Evolutionary conservation across 2,888 invertebrate species (phyloP).

Genomic region (Branchipolynoe longqiensis): DNA sequence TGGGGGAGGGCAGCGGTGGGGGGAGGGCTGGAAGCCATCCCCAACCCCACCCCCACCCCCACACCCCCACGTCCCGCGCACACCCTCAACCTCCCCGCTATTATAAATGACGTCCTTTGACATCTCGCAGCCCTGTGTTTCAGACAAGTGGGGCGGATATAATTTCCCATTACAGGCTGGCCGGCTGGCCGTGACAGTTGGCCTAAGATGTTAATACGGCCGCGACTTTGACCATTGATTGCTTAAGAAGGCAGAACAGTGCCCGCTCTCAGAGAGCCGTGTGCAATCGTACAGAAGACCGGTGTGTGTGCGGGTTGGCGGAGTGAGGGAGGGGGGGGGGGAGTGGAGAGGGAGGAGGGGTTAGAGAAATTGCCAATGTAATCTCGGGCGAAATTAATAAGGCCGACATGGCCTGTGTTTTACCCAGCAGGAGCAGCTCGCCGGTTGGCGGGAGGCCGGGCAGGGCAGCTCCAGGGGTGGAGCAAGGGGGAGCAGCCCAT

Average conservation of each 20-base stretch:
- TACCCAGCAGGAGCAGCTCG: conserved; percentile 49
- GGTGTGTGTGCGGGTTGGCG: too few species aligned
- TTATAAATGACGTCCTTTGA: conserved; percentile 56
- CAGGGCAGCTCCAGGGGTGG: background rate
- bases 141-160: conserved; percentile 52
- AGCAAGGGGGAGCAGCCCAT: too few species aligned
- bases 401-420: conserved; percentile 52
- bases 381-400: conserved; percentile 53
- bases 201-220: conserved; percentile 52
- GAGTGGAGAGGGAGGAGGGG: too few species aligned
- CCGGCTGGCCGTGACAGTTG: conserved; percentile 41
- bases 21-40: conserved; percentile 2
- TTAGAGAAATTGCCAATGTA: conserved; percentile 56
- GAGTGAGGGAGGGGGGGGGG: too few species aligned
- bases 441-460: too few species aligned
- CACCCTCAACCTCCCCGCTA: too few species aligned
- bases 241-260: conserved; percentile 41
- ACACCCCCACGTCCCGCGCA: too few species aligned
- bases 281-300: conserved; percentile 43
- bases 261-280: conserved; percentile 32
- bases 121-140: conserved; percentile 55
- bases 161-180: conserved; percentile 53
- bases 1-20: too few species aligned
- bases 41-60: too few species aligned
- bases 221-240: conserved; percentile 54